A percentile compares a stretch with the other conserved stretches of the same genome.
Conservation (phyloP, 2,888 invertebrate genomes). For the Cactoblastis cactorum region DNA sequence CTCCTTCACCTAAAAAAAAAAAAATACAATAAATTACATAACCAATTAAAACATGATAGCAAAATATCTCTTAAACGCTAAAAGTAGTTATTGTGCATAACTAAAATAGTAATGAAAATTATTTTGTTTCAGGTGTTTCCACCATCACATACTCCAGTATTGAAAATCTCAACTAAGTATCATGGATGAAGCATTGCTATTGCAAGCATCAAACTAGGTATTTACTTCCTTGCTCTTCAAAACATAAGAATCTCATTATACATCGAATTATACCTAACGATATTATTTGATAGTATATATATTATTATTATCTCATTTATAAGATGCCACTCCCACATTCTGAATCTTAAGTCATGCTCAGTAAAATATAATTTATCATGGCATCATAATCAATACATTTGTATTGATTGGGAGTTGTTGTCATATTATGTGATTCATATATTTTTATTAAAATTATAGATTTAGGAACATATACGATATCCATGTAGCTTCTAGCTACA, state of each 20-base stretch:
- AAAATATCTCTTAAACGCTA: too few relatives aligned
- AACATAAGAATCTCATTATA: constrained; percentile 3
- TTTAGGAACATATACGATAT: not conserved
- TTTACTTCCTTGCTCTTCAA: not conserved
- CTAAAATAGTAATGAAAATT: not conserved
- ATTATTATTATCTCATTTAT: not conserved
- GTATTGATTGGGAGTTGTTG: not conserved
- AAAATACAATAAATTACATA: too few relatives aligned
- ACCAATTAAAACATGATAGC: too few relatives aligned
- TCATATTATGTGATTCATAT: not conserved
- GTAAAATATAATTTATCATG: not conserved
- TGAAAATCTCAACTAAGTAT: constrained; percentile 28
- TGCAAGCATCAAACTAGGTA: constrained; percentile 25
- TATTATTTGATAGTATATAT: not conserved
- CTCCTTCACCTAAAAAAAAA: too few relatives aligned
- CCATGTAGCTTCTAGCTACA: not conserved
- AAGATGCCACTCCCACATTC: not conserved
- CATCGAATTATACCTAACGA: constrained; percentile 3
- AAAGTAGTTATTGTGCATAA: too few relatives aligned
- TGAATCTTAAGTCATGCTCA: not conserved
- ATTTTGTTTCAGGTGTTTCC: constrained; percentile 34
- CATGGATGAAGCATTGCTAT: constrained; percentile 40
- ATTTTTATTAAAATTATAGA: not conserved
- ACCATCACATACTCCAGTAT: constrained; percentile 18
- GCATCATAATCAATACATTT: too few relatives aligned